Evolutionary conservation across 2,888 invertebrate species (phyloP).

Genomic region (Sinelater perroti): DNA sequence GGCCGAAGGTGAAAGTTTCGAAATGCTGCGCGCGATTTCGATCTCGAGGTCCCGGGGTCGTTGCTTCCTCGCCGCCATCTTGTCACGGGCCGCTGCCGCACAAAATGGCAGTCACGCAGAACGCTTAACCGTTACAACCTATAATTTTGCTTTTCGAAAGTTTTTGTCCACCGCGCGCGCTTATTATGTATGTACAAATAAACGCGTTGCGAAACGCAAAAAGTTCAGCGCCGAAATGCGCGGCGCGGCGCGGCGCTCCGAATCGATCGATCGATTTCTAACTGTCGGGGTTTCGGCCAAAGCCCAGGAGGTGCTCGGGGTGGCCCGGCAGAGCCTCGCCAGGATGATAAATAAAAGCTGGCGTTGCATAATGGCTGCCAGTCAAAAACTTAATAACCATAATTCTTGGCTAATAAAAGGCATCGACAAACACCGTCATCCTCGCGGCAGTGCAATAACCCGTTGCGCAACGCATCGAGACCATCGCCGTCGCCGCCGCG

Average conservation of each 20-base stretch:
- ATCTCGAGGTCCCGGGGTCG: conserved; percentile 40
- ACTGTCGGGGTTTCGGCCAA: too few species aligned
- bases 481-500: background rate
- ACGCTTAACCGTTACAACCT: conserved; percentile 37
- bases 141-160: conserved; percentile 39
- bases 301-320: too few species aligned
- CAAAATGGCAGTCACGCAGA: conserved; percentile 41
- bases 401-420: conserved; percentile 16
- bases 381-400: conserved; percentile 20
- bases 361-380: conserved; percentile 15
- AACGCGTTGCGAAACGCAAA: conserved; percentile 29
- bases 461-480: conserved; percentile 25
- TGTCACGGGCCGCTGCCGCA: conserved; percentile 36
- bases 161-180: conserved; percentile 28
- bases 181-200: conserved; percentile 31
- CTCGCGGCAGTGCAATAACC: conserved; percentile 27
- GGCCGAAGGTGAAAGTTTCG: conserved; percentile 38
- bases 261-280: too few species aligned
- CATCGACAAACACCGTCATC: conserved; percentile 26
- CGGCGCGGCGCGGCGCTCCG: too few species aligned
- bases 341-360: conserved; percentile 7
- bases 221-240: conserved; percentile 22
- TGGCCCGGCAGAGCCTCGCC: conserved; percentile 12
- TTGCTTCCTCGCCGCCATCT: conserved; percentile 40
- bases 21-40: conserved; percentile 38